Conservation (phyloP, 2,888 invertebrate species). For the Anaspis maculata region DNA sequence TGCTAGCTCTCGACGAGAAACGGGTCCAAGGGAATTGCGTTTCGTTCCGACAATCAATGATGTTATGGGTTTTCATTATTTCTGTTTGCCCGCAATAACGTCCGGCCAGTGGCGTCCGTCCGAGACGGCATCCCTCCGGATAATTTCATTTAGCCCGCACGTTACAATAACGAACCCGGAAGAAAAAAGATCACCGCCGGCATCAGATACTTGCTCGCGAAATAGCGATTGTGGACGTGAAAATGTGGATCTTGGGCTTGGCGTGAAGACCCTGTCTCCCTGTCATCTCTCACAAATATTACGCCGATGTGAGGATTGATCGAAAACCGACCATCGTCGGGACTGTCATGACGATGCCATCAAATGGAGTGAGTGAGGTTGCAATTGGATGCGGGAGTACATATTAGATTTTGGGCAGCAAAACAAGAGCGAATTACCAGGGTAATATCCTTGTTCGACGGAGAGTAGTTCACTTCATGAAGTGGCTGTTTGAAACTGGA, state of each 20-base stretch:
- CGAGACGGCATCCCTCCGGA: conserved; percentile 7
- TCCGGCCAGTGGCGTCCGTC: conserved; percentile 16
- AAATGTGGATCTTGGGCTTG: no score
- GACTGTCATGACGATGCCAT: no score
- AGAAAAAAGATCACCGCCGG: conserved; percentile 7
- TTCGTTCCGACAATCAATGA: conserved; percentile 22
- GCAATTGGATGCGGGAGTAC: no score
- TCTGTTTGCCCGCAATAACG: conserved; percentile 21
- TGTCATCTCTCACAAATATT: no score
- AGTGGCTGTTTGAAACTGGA: conserved; percentile 17
- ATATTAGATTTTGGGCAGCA: conserved; percentile 2
- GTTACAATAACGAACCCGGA: no score
- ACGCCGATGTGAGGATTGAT: no score
- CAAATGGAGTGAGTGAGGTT: no score
- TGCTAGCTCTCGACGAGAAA: conserved; percentile 14
- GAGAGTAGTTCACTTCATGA: conserved; percentile 16
- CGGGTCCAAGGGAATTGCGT: conserved; percentile 20
- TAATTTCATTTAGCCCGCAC: conserved; percentile 7
- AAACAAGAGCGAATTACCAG: conserved; percentile 14
- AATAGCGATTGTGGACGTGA: no score
- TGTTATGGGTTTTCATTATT: conserved; percentile 26
- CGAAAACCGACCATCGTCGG: no score
- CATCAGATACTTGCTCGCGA: no score
- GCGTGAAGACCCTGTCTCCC: no score
- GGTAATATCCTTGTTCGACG: conserved; percentile 16